Base-by-base conservation (phyloP, 1,140 invertebrate genomes). In the Polyergus mexicanus region DNA sequence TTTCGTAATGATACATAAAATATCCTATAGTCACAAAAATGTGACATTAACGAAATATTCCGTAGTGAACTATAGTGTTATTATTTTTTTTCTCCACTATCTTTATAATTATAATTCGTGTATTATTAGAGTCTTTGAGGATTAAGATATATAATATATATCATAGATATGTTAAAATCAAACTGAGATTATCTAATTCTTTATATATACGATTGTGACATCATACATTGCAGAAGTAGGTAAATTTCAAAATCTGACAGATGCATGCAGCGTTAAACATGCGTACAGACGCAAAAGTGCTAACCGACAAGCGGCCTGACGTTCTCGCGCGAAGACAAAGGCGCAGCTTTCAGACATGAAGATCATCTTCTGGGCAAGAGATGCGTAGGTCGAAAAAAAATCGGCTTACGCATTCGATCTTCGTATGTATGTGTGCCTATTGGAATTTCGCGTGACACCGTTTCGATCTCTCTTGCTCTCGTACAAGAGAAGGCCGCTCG, bases 381-480 rank as follows among this genome's bases (percentile, higher is more conserved):
- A 44, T 35, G 77, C 77, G 77, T 81, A 80, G 63, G 77, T 81
- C 63, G 76, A 19, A 28, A 56, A 44, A 56, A n/a, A 41, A 51
- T 71, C 54, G 19, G 19, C 28, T 47, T 25, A 28, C 32, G 35
- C 41, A 47, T 58, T 86, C 68, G 47, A 38, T 56, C 84, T 69
- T 63, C 72, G 76, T 58, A 51, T 86, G 54, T 56, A 41, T 19
- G 41, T 56, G 41, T 19, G 41, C 77, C 66, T 60, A 44, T 51
- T n/a, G 68, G 81, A 84, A 84, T 84, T 75, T 84, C 60, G 71
- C 81, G 58, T 84, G 81, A 76, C 72, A 74, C 81, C 72, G 60
- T 75, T 84, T 84, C 41, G 44, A 6, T 84, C 47, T 84, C 72
- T 62, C 80, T 69, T 22, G 35, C 38, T 77, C 74, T 71, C 65